Evolutionary conservation across 2,888 invertebrate genomes (phyloP), one percentile per base, ranked within the genome.

Genomic region (Marasmarcha lunaedactyla): DNA sequence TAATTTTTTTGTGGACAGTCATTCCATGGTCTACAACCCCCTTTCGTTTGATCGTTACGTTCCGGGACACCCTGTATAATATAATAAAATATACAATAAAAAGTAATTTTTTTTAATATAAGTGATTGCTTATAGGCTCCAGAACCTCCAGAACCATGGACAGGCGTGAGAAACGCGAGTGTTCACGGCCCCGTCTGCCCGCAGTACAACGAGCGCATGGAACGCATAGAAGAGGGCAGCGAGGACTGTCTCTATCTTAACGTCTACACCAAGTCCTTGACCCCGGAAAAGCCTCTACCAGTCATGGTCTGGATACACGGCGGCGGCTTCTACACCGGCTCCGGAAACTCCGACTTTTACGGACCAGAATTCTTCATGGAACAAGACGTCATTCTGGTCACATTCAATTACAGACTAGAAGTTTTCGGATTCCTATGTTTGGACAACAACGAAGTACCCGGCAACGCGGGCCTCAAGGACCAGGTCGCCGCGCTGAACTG

Each of bases 171-270:
- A 10, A 70, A 77, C 37, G 76, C 81, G 0, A 61, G 64, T 1
- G 42, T 63, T 20, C 81, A 83, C 43, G 81, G 83, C 0, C 67
- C 76, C 1, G 59, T 79, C 4, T 83, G 83, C 43, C 83, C 83
- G 2, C 83, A 84, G 50, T 79, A 64, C 60, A 78, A 83, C 51
- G 78, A 79, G 49, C 68, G 79, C 2, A 50, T 76, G 47, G 81
- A 85, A 42, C 71, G 85, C 11, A 71, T 71, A 9, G 81, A 86
- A 26, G 59, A 71, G 33, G 88, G 88, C 40, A 84, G 77, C 49
- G 88, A 88, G 54, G 88, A 88, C 57, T 91, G 91, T 46, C 84
- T 91, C 2, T 89, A 87, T 54, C 68, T 91, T 12, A 92, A 91
- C 58, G 87, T 91, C 0, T 91, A 88, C 60, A 84, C 88, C 5